Percentiles rank a stretch among this genome's conserved stretches.
Conservation (phyloP, 2,113 vertebrate genomes). For the Urocitellus parryii region DNA sequence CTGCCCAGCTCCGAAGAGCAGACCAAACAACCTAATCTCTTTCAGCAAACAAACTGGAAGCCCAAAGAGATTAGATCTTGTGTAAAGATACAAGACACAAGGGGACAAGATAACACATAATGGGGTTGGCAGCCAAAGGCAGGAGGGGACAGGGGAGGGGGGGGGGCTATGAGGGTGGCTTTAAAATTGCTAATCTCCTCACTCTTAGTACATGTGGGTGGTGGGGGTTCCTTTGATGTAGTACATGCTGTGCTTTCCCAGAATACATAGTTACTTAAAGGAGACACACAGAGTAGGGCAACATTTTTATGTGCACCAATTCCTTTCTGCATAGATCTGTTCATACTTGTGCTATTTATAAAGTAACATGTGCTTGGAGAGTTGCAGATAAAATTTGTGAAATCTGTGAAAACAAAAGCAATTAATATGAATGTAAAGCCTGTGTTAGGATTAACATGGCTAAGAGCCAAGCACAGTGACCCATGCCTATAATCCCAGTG, state of each 20-base stretch:
- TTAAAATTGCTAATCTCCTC: background rate
- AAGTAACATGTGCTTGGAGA: background rate
- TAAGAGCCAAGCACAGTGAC: no score
- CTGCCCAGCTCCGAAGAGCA: background rate
- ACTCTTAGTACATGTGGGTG: background rate
- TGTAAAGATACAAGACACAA: background rate
- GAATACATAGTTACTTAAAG: background rate
- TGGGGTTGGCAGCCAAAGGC: background rate
- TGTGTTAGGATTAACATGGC: background rate
- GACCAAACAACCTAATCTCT: background rate
- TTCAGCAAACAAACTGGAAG: background rate
- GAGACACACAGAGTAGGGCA: background rate
- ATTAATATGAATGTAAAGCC: background rate
- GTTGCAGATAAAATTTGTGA: background rate
- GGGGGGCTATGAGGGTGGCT: background rate
- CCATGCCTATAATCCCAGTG: no score
- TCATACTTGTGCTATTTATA: background rate
- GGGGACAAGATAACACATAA: background rate
- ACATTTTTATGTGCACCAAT: background rate
- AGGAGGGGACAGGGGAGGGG: background rate
- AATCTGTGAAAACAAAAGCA: background rate
- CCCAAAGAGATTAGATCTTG: background rate
- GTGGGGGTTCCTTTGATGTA: background rate
- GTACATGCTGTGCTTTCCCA: background rate
- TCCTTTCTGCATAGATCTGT: background rate